Evolutionary conservation across 2,888 invertebrate species (phyloP).

Genomic region (Scrobipalpa costella): DNA sequence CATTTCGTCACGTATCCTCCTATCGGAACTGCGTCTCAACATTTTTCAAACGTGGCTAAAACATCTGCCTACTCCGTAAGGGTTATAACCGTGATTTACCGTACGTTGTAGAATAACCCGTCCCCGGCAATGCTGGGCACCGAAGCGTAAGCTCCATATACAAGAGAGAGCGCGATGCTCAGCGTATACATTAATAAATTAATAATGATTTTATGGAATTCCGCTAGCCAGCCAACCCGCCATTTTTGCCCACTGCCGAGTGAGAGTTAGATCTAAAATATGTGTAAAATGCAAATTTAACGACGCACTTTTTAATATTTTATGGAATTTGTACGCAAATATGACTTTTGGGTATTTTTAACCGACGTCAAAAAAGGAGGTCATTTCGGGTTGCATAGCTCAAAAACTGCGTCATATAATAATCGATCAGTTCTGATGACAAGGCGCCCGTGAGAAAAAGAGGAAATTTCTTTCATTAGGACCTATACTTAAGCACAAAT

Average conservation of each 20-base stretch:
- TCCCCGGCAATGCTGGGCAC: constrained; percentile 43
- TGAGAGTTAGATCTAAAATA: constrained; percentile 47
- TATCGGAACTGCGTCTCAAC: no score
- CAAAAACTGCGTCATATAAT: background rate
- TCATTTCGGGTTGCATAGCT: background rate
- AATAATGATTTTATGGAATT: constrained; percentile 79
- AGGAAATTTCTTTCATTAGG: no score
- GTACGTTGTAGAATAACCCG: constrained; percentile 16
- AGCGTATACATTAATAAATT: constrained; percentile 79
- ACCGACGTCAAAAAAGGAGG: no score
- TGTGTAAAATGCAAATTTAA: constrained; percentile 31
- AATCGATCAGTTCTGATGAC: no score
- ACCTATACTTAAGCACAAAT: no score
- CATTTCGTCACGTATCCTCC: no score
- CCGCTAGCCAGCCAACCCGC: constrained; percentile 58
- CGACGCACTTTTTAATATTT: constrained; percentile 11
- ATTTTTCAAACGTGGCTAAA: no score
- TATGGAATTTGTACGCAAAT: constrained; percentile 12
- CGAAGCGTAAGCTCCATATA: constrained; percentile 71
- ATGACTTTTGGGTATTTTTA: constrained; percentile 6
- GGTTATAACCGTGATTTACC: no score
- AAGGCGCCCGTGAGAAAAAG: no score
- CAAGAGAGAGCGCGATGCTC: constrained; percentile 67
- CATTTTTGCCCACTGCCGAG: constrained; percentile 52
- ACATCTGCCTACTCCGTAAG: no score